These are phyloP conservation scores for Hydrotaea diabolus DNA, from an alignment of 2,888 invertebrate species.

Conservation along the genomic window DNA sequence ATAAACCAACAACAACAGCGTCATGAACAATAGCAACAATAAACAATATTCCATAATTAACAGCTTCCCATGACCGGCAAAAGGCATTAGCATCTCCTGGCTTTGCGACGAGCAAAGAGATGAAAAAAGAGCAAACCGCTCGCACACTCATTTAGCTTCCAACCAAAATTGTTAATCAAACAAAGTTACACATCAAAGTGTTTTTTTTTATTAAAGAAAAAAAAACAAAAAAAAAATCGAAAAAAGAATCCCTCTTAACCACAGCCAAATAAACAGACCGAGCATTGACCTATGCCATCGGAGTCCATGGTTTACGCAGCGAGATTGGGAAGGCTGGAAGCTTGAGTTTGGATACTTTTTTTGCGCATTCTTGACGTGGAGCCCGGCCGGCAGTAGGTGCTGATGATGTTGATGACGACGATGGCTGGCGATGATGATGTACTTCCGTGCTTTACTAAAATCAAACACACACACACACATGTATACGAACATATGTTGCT, in stretches of 20 bases:
- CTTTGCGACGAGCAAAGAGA: too few species aligned
- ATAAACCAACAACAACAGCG: neutral
- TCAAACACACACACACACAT: neutral
- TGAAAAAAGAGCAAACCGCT: too few species aligned
- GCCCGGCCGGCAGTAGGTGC: neutral
- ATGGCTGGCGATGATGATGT: neutral
- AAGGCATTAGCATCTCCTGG: constrained; percentile 25
- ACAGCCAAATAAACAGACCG: neutral
- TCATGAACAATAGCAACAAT: neutral
- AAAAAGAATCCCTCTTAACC: neutral
- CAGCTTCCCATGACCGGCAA: constrained; percentile 52
- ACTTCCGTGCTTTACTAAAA: constrained; percentile 31
- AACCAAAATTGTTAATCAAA: constrained; percentile 52
- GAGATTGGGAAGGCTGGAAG: neutral
- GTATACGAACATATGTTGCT: neutral
- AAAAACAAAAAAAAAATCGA: neutral
- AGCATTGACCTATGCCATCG: constrained; percentile 53
- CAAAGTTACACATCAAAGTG: constrained; percentile 53
- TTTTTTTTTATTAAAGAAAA: neutral
- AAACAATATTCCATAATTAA: constrained; percentile 40
- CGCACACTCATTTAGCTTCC: neutral
- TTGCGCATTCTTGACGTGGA: constrained; percentile 11
- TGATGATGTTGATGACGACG: too few species aligned
- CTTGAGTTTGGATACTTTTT: neutral
- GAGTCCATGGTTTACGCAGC: neutral